Conservation (phyloP, 2,113 vertebrate species). For the Agapornis roseicollis region DNA sequence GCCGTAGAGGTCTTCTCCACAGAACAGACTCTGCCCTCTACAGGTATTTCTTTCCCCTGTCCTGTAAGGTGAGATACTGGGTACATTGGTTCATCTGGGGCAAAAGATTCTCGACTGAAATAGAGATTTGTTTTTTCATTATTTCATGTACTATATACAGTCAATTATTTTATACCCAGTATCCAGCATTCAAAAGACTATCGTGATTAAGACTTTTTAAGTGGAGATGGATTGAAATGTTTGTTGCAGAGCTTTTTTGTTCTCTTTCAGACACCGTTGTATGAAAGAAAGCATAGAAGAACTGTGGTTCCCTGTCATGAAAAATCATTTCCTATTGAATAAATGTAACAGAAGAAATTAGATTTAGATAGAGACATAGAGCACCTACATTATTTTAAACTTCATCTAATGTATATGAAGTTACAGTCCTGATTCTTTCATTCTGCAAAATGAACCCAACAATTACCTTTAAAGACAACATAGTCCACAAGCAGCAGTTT, state of each 20-base stretch:
- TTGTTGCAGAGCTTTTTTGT: background rate
- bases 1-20: background rate
- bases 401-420: background rate
- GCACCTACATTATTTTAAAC: background rate
- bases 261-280: background rate
- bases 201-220: background rate
- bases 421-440: background rate
- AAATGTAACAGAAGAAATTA: background rate
- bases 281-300: background rate
- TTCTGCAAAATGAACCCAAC: background rate
- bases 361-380: background rate
- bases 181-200: background rate
- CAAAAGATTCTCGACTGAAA: background rate
- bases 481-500: slow-evolving; percentile 84
- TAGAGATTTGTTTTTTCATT: background rate
- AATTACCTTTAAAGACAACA: slow-evolving; percentile 86
- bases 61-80: background rate
- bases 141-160: background rate
- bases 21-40: background rate
- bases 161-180: background rate
- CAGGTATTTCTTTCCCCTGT: background rate
- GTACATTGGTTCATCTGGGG: background rate
- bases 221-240: background rate
- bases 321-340: background rate
- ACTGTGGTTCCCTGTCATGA: background rate